Percentiles rank a stretch among this genome's conserved stretches.
Conservation (phyloP, 2,113 vertebrate species). For the Xiphophorus maculatus region DNA sequence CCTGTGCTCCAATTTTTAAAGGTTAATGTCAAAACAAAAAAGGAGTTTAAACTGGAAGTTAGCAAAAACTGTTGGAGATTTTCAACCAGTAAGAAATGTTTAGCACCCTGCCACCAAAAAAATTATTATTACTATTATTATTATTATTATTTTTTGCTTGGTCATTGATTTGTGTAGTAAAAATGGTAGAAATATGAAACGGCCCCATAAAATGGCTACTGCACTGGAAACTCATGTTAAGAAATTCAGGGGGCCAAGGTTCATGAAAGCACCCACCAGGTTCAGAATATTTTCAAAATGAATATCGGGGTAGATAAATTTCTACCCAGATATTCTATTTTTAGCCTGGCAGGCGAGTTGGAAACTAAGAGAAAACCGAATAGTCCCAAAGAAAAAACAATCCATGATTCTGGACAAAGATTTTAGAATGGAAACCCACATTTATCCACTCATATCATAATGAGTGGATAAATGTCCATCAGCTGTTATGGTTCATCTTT, state of each 20-base stretch:
- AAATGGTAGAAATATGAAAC: background rate
- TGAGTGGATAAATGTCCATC: constrained; percentile 46
- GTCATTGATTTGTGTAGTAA: background rate
- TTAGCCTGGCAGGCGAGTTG: no score
- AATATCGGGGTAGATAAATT: background rate
- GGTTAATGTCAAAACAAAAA: background rate
- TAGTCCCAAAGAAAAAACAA: background rate
- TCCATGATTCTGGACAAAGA: background rate
- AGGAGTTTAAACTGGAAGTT: background rate
- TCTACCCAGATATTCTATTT: background rate
- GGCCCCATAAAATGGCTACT: background rate
- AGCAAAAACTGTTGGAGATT: background rate
- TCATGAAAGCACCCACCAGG: background rate
- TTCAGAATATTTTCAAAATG: background rate
- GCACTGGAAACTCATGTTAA: no score
- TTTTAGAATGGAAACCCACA: background rate
- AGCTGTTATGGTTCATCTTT: constrained; percentile 63
- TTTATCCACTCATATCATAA: constrained; percentile 6
- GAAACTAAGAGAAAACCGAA: background rate
- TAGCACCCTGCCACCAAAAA: background rate
- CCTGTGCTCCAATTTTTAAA: background rate
- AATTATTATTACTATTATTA: no score
- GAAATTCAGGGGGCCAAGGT: background rate
- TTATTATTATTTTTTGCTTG: background rate
- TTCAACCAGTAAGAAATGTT: background rate